Evolutionary conservation across 2,888 invertebrate species (phyloP).

Genomic region (Pseudococcus jackbeardsleyi): DNA sequence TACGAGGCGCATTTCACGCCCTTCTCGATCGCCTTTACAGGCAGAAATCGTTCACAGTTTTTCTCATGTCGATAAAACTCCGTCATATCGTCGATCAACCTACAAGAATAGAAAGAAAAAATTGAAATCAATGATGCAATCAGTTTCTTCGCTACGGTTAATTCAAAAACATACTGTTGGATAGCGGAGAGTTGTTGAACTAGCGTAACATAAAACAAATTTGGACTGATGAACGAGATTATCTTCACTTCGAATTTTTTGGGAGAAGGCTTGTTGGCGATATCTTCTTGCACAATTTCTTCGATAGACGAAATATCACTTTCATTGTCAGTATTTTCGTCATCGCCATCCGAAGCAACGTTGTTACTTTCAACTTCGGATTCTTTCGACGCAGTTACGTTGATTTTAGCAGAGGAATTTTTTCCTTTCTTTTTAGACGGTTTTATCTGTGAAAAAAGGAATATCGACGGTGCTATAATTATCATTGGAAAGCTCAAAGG

Average conservation of each 20-base stretch:
- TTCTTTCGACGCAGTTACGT: background rate
- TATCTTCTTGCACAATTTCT: background rate
- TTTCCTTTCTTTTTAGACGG: too few relatives aligned
- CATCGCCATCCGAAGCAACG: background rate
- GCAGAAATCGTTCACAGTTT: background rate
- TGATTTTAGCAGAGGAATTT: background rate
- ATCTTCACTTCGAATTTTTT: background rate
- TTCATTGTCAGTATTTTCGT: background rate
- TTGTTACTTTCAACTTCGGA: background rate
- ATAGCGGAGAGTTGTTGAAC: background rate
- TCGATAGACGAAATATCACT: background rate
- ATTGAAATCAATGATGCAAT: background rate
- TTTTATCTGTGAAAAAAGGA: too few relatives aligned
- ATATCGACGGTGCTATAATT: too few relatives aligned
- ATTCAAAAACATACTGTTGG: background rate
- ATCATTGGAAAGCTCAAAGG: too few relatives aligned
- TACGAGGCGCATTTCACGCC: slow-evolving; percentile 73
- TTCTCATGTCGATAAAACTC: slow-evolving; percentile 34
- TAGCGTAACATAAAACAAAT: background rate
- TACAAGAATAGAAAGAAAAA: slow-evolving; percentile 16
- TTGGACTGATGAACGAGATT: background rate
- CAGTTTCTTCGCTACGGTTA: background rate
- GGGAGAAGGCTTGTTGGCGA: background rate
- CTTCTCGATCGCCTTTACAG: slow-evolving; percentile 69
- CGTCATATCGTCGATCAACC: slow-evolving; percentile 50